These are phyloP conservation scores for Mechanitis messenoides DNA, from an alignment of 2,888 invertebrate species.

Conservation along the genomic window DNA sequence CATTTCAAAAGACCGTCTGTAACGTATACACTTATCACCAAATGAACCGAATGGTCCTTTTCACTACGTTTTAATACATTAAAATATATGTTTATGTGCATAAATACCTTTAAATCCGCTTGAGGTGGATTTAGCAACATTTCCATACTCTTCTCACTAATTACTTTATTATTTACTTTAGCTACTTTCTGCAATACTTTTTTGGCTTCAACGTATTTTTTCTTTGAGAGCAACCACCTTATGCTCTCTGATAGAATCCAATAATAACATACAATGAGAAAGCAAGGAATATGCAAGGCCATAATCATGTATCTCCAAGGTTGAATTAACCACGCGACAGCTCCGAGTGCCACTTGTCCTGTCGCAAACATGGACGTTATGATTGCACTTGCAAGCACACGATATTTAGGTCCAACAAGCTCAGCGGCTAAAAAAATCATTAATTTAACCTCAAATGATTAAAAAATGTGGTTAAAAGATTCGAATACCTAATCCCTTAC, in stretches of 20 bases:
- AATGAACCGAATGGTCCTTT: neutral
- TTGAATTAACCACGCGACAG: constrained; percentile 80
- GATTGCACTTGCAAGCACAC: constrained; percentile 84
- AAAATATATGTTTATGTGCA: neutral
- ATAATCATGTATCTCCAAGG: constrained; percentile 83
- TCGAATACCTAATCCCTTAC: constrained; percentile 28
- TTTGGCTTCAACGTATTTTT: constrained; percentile 78
- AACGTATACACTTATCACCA: neutral
- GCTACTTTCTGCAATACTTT: constrained; percentile 79
- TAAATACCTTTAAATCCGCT: constrained; percentile 10
- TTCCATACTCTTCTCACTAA: constrained; percentile 72
- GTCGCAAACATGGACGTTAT: constrained; percentile 82
- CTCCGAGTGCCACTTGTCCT: constrained; percentile 82
- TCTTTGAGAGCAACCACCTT: constrained; percentile 85
- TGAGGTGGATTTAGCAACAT: constrained; percentile 59
- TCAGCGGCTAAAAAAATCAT: constrained; percentile 78
- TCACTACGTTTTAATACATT: neutral
- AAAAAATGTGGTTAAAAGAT: no score
- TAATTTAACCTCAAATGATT: no score
- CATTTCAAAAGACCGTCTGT: no score
- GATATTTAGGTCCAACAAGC: constrained; percentile 83
- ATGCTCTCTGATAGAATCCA: constrained; percentile 82
- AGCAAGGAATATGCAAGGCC: constrained; percentile 80
- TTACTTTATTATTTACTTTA: constrained; percentile 73
- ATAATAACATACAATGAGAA: constrained; percentile 80